A percentile compares a stretch with the other conserved stretches of the same genome.
phyloP scores from a whole-genome alignment of 2,797 vertebrate genomes.

The Catostomus latipinnis region DNA sequence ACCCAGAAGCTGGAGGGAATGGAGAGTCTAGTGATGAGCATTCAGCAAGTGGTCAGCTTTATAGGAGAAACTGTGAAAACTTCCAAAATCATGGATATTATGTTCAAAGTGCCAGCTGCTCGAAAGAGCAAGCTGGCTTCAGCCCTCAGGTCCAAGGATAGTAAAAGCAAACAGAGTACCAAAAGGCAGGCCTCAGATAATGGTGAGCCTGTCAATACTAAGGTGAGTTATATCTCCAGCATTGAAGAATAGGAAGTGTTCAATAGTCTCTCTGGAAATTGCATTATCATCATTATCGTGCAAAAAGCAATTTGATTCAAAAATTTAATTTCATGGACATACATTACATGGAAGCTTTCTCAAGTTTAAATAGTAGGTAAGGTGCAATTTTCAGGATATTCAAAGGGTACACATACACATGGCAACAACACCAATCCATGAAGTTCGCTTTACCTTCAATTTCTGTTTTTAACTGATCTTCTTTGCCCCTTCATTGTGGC shows the following conservation, averaged over 20 bases:
- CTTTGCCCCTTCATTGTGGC: background rate
- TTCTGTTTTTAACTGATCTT: background rate
- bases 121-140: conserved; percentile 62
- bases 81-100: conserved; percentile 78
- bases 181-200: conserved; percentile 75
- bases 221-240: conserved; percentile 53
- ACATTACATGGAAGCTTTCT: background rate
- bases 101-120: conserved; percentile 76
- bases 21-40: conserved; percentile 84
- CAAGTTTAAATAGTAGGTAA: background rate
- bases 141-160: conserved; percentile 69
- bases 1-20: conserved; percentile 87
- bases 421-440: background rate
- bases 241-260: background rate
- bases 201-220: conserved; percentile 58
- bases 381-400: background rate
- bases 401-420: background rate
- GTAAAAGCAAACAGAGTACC: conserved; percentile 68
- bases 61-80: conserved; percentile 84
- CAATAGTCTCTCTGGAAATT: background rate
- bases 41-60: conserved; percentile 86
- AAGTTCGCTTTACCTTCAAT: background rate
- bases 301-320: background rate
- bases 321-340: background rate
- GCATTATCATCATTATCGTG: background rate